Evolutionary conservation across 1,140 invertebrate species (phyloP), one percentile per base, ranked within the genome.

Genomic region (Ceratitis capitata): DNA sequence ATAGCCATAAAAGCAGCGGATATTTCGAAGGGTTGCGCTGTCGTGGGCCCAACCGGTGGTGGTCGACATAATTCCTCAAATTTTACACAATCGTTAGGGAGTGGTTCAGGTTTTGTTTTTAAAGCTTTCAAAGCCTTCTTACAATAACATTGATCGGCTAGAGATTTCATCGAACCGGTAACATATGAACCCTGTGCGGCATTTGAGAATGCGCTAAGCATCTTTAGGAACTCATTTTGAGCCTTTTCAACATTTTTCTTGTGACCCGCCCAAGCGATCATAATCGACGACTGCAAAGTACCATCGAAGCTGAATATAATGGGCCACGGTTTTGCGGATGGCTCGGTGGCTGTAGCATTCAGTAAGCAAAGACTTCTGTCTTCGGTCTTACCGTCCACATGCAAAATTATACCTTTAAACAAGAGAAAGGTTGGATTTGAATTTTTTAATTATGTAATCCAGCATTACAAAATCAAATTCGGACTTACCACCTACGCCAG

Each of bases 91-190:
- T 78, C 69, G 26, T 78, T 23, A 3, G 69, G 69, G 23, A 78
- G 39, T 3, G 69, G 69, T n/a, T 32, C 19, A n/a, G 69, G 69
- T 26, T n/a, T 78, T n/a, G 39, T 45, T 23, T 78, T 78, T 6
- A 78, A 19, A 47, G 16, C n/a, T 45, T 45, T 78, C 19, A 78
- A 78, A 10, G 39, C 39, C 7, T 47, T 47, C 23, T 78, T 78
- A 45, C 69, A 78, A 39, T 78, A 78, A 45, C 69, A 78, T 3
- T 78, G 69, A 78, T 78, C 39, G 69, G 39, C 69, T 35, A 78
- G 39, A 0, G 69, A 78, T 78, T 78, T 78, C 69, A 47, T 78
- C 10, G 69, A 47, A 45, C 69, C 69, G 10, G 69, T 6, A 12
- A 26, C 10, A 35, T 78, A 78, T 0, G 35, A 10, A 6, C 69